Percentiles rank a stretch among this genome's conserved stretches.
Conservation (phyloP, 1,140 invertebrate species). For the Drosophila lacertosa region DNA sequence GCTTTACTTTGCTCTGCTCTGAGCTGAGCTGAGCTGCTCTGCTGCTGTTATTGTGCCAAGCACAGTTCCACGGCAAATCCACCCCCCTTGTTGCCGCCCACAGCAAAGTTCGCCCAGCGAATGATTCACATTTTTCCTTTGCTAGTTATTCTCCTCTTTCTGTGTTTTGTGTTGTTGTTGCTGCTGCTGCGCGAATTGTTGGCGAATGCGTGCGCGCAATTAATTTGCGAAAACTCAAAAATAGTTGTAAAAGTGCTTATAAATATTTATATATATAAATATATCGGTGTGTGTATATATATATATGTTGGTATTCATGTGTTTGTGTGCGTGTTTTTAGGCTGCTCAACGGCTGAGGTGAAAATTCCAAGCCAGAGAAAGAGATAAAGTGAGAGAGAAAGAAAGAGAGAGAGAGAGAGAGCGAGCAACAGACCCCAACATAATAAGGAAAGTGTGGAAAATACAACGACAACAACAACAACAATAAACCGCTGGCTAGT, state of each 20-base stretch:
- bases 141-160: constrained; percentile 43
- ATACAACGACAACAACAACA: constrained; percentile 36
- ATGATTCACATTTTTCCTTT: constrained; percentile 79
- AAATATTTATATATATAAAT: constrained; percentile 40
- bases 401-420: constrained; percentile 30
- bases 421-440: constrained; percentile 30
- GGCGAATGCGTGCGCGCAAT: constrained; percentile 73
- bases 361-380: constrained; percentile 60
- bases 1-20: constrained; percentile 1
- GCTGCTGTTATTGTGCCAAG: constrained; percentile 57
- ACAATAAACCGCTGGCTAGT: constrained; percentile 40
- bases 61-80: constrained; percentile 37
- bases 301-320: constrained; percentile 46
- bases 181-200: constrained; percentile 31
- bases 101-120: constrained; percentile 57
- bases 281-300: too few species aligned
- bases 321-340: constrained; percentile 56
- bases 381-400: constrained; percentile 32
- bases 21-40: constrained; percentile 21
- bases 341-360: constrained; percentile 65
- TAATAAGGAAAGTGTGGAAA: constrained; percentile 57
- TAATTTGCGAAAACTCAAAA: constrained; percentile 60
- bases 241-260: constrained; percentile 66
- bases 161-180: constrained; percentile 41
- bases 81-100: constrained; percentile 48